A percentile compares a stretch with the other conserved stretches of the same genome.
Evolutionary conservation across 1,140 invertebrate genomes (phyloP).

Genomic region (Coelopa frigida): DNA sequence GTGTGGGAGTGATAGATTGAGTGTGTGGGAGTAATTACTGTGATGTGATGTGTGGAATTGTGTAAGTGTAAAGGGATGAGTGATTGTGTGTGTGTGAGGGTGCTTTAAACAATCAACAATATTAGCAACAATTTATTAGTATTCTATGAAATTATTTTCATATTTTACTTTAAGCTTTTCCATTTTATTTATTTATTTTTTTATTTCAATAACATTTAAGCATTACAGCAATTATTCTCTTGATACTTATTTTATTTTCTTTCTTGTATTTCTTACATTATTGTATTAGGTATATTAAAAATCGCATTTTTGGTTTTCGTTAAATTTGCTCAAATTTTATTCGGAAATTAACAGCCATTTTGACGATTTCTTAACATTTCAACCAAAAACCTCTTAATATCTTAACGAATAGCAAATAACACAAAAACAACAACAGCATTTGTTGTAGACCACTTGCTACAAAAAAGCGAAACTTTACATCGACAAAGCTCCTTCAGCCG

Average conservation of each 20-base stretch:
- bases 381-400: not conserved
- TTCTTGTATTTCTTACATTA: not conserved
- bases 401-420: slow-evolving; percentile 1
- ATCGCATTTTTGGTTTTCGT: slow-evolving; percentile 4
- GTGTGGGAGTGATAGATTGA: too few species aligned
- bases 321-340: slow-evolving; percentile 3
- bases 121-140: too few species aligned
- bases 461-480: not conserved
- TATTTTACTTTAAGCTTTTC: too few species aligned
- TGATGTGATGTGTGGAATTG: too few species aligned
- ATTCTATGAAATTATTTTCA: too few species aligned
- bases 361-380: slow-evolving; percentile 24
- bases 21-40: too few species aligned
- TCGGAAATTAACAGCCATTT: slow-evolving; percentile 45
- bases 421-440: slow-evolving; percentile 9
- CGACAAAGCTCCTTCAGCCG: not conserved
- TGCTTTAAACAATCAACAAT: too few species aligned
- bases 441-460: not conserved
- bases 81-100: too few species aligned
- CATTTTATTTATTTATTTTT: not conserved
- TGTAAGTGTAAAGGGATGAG: too few species aligned
- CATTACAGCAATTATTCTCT: not conserved
- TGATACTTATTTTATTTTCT: not conserved
- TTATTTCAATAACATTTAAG: not conserved
- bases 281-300: not conserved